Conservation (phyloP, 1,140 invertebrate species). For the Drosophila albomicans region DNA sequence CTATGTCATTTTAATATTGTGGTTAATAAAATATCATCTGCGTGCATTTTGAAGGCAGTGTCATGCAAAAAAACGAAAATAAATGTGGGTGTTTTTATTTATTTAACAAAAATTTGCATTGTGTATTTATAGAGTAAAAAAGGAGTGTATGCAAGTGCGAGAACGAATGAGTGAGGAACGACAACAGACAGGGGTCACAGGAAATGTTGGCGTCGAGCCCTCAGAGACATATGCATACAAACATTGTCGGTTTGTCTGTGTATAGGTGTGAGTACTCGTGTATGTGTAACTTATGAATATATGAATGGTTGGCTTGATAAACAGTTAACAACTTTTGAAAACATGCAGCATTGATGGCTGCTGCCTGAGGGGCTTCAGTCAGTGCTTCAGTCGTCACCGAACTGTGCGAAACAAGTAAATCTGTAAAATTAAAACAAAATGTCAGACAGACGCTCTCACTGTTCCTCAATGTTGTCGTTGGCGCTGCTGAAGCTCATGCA, state of each 20-base stretch:
- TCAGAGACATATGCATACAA: constrained; percentile 7
- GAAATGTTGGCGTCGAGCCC: not conserved
- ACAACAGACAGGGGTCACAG: not conserved
- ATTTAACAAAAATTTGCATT: constrained; percentile 28
- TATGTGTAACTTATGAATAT: constrained; percentile 46
- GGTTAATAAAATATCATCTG: constrained; percentile 21
- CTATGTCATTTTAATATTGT: constrained; percentile 10
- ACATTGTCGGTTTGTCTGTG: not conserved
- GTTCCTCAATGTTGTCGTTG: constrained; percentile 36
- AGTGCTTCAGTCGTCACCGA: constrained; percentile 32
- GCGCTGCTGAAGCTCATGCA: constrained; percentile 18
- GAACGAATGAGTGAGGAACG: not conserved
- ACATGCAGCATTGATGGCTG: constrained; percentile 51
- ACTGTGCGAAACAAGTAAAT: constrained; percentile 63
- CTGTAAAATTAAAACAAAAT: constrained; percentile 76
- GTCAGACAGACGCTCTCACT: constrained; percentile 45
- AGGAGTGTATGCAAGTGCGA: not conserved
- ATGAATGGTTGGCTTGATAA: constrained; percentile 41
- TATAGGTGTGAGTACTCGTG: not conserved
- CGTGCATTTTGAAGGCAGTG: constrained; percentile 13
- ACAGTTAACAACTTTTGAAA: constrained; percentile 57
- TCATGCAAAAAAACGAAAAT: constrained; percentile 10
- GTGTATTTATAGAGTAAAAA: constrained; percentile 24
- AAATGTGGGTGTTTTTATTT: constrained; percentile 1
- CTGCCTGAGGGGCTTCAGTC: constrained; percentile 22